Evolutionary conservation across 2,888 invertebrate genomes (phyloP).

Genomic region (Galeruca laticollis): DNA sequence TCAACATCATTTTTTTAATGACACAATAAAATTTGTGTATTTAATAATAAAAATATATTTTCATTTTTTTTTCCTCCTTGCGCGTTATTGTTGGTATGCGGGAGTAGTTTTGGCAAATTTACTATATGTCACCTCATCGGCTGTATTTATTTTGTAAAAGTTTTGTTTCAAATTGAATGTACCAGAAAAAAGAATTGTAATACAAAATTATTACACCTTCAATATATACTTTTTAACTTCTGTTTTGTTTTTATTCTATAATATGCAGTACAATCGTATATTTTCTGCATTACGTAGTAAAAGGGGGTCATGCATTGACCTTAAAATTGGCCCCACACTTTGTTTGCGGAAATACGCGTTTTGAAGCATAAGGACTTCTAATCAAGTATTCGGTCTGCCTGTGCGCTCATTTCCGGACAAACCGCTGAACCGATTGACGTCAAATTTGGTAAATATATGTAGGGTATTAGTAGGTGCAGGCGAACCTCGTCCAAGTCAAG

Average conservation of each 20-base stretch:
- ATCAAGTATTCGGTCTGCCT: no score
- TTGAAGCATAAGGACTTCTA: no score
- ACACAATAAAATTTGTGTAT: not conserved
- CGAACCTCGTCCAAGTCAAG: no score
- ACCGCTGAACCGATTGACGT: no score
- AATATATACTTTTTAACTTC: constrained; percentile 11
- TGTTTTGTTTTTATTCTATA: not conserved
- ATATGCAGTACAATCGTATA: no score
- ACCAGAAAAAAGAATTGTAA: constrained; percentile 14
- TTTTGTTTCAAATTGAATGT: constrained; percentile 16
- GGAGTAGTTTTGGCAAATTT: constrained; percentile 22
- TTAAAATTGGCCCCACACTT: no score
- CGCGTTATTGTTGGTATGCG: constrained; percentile 12
- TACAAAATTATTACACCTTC: constrained; percentile 11
- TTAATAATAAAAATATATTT: constrained; percentile 4
- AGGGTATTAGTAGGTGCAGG: no score
- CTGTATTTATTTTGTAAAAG: constrained; percentile 2
- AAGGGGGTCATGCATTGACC: no score
- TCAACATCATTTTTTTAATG: not conserved
- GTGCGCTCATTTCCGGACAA: no score
- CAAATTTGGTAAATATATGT: no score
- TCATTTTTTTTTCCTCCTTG: constrained; percentile 1
- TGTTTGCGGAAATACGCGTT: no score
- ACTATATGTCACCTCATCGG: constrained; percentile 29
- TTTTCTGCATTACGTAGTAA: no score